Conservation (phyloP, 2,888 invertebrate species). For the Ornithoptera priamus region DNA sequence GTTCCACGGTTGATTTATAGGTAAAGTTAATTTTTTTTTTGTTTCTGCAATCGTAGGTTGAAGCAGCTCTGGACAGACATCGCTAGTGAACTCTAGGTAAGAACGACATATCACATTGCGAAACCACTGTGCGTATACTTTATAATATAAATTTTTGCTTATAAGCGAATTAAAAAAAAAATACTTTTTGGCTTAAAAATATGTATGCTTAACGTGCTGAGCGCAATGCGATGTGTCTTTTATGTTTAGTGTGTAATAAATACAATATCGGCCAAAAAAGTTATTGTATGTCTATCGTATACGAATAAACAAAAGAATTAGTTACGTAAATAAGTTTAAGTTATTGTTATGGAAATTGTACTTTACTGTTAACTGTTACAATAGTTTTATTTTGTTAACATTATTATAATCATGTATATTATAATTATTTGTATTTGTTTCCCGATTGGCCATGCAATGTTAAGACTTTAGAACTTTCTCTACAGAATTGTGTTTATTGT, state of each 20-base stretch:
- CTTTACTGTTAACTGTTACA: constrained; percentile 1
- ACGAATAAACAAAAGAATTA: neutral
- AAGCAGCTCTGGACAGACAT: constrained; percentile 12
- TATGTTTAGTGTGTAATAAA: neutral
- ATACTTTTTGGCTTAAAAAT: constrained; percentile 6
- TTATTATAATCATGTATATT: neutral
- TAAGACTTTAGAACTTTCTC: neutral
- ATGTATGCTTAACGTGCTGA: constrained; percentile 31
- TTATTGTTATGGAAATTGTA: neutral
- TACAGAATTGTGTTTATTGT: no score
- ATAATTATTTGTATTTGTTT: neutral
- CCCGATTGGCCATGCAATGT: neutral
- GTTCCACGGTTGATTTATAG: constrained; percentile 1
- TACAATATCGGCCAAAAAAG: neutral
- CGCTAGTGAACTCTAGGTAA: constrained; percentile 35
- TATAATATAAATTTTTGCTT: constrained; percentile 30
- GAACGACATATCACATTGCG: constrained; percentile 50
- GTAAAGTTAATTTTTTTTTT: constrained; percentile 27
- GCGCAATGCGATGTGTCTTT: constrained; percentile 50
- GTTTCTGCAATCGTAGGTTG: constrained; percentile 36
- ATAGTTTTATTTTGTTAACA: constrained; percentile 9
- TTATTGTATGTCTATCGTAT: neutral
- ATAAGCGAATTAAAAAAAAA: constrained; percentile 37
- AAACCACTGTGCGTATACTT: constrained; percentile 30
- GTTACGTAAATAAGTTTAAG: neutral